Evolutionary conservation across 1,140 invertebrate genomes (phyloP), one percentile per base, ranked within the genome.

Genomic region (Drosophila navojoa): DNA sequence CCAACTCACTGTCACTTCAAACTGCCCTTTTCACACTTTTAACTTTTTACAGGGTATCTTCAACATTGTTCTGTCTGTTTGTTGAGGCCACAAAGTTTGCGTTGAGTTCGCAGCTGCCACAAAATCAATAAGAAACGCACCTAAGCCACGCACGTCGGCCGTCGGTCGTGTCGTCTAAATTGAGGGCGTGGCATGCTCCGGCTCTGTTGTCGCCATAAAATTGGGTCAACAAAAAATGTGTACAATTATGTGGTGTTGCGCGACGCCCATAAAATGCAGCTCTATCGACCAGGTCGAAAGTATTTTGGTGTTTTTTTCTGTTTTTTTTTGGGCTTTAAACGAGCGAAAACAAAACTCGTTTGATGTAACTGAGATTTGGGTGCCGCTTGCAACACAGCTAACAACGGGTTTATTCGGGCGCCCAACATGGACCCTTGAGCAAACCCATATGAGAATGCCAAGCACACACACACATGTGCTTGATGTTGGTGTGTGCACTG

Each of bases 181-280:
- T 32, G 32, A 27, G 29, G 55, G 55, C 64, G 66, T 67, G 75
- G 57, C 70, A 47, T 29, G 27, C 5, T 67, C 19, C 19, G 72
- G 6, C 25, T 15, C 19, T 64, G 73, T 75, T 68, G 75, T 71
- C 50, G 58, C 61, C 47, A 29, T 52, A 63, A 82, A 87, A 89
- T 87, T 89, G 84, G 82, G 82, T 87, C 82, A 87, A 73, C 66
- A 45, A 15, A 71, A 82, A 70, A 82, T 79, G 68, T 87, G 77
- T 62, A 82, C 84, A 87, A 87, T 79, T 87, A 86, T 87, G 76
- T 72, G 55, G 49, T 49, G 59, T 59, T 58, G 59, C 55, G 38
- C 25, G 52, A n/a, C 10, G 71, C 60, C 58, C 44, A 38, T 38
- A 38, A 76, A 87, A 68, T 87, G 82, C 82, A 89, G 66, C 73